Conservation (phyloP, 2,888 invertebrate species). For the Xylota segnis region DNA sequence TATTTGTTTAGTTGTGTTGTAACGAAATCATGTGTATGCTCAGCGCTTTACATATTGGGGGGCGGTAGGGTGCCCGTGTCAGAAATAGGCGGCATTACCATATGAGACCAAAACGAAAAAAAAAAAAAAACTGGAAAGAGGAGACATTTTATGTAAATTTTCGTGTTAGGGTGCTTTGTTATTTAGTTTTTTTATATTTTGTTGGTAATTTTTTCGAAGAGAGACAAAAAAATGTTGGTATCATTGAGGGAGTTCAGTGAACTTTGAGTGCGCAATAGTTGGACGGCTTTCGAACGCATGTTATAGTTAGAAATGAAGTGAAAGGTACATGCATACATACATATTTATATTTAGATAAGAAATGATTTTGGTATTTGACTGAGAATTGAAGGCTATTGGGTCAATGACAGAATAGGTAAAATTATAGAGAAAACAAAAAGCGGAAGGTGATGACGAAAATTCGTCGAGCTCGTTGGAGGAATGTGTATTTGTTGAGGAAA, state of each 20-base stretch:
- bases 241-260: slow-evolving; percentile 47
- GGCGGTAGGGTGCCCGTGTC: slow-evolving; percentile 16
- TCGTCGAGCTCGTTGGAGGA: no score
- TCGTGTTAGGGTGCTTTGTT: slow-evolving; percentile 37
- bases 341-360: background rate
- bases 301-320: background rate
- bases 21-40: slow-evolving; percentile 8
- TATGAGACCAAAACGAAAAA: no score
- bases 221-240: slow-evolving; percentile 5
- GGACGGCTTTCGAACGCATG: background rate
- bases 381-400: background rate
- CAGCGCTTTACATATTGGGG: slow-evolving; percentile 8
- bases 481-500: no score
- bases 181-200: slow-evolving; percentile 19
- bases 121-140: slow-evolving; percentile 31
- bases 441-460: no score
- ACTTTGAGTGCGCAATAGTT: slow-evolving; percentile 6
- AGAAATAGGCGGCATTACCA: slow-evolving; percentile 42
- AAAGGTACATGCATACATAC: background rate
- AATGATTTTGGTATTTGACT: background rate
- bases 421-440: no score
- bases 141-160: slow-evolving; percentile 64
- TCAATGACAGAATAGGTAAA: background rate
- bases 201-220: background rate
- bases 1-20: slow-evolving; percentile 8